phyloP scores from a whole-genome alignment of 1,140 invertebrate species.

The Eupeodes corollae region DNA sequence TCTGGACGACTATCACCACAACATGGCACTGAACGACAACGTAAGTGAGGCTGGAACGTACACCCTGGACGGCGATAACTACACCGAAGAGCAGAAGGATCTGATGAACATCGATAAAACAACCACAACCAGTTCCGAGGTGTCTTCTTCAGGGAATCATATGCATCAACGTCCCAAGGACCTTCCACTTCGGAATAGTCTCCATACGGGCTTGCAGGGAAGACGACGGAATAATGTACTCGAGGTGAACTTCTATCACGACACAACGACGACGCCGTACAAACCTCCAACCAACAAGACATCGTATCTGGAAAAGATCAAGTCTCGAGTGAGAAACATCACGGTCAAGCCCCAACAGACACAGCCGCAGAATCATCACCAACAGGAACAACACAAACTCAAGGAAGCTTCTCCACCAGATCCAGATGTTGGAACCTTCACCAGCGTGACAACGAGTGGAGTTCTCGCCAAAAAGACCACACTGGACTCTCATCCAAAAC shows the following conservation, averaged over 20 bases:
- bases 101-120: constrained; percentile 71
- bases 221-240: constrained; percentile 41
- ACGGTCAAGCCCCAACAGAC: constrained; percentile 2
- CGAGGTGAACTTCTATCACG: constrained; percentile 48
- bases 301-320: constrained; percentile 48
- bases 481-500: constrained; percentile 26
- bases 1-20: constrained; percentile 18
- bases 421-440: constrained; percentile 44
- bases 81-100: constrained; percentile 74
- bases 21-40: constrained; percentile 26
- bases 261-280: constrained; percentile 20
- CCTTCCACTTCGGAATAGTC: neutral
- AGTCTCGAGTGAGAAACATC: constrained; percentile 40
- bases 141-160: neutral
- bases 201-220: constrained; percentile 2
- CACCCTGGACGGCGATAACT: constrained; percentile 72
- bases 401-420: constrained; percentile 12
- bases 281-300: constrained; percentile 12
- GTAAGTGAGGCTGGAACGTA: constrained; percentile 78
- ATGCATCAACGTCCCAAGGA: constrained; percentile 12
- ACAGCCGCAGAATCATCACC: neutral
- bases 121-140: neutral
- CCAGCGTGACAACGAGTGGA: constrained; percentile 48
- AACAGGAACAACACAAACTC: constrained; percentile 11
- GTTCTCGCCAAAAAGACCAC: constrained; percentile 41